These are phyloP conservation scores for Misgurnus anguillicaudatus DNA, from an alignment of 2,113 vertebrate genomes.

Conservation along the genomic window DNA sequence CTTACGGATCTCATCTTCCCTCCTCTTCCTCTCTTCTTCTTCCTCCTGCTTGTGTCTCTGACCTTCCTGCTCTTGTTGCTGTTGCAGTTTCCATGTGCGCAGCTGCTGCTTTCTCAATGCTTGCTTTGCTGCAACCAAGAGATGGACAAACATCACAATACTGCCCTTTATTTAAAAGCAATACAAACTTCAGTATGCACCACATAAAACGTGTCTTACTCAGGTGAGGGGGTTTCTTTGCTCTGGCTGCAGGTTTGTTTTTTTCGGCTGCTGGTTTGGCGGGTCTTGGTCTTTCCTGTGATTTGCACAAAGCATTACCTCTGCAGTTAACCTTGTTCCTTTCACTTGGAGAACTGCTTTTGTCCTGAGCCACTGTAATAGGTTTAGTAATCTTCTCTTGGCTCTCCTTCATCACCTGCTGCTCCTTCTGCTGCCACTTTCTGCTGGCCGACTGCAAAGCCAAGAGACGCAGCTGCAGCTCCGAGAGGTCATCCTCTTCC, in stretches of 20 bases:
- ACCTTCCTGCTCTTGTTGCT: constrained; percentile 85
- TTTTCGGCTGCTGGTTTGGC: constrained; percentile 36
- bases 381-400: constrained; percentile 80
- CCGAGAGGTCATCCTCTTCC: constrained; percentile 95
- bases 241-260: constrained; percentile 21
- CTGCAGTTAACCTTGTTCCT: not conserved
- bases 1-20: constrained; percentile 94
- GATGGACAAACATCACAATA: not conserved
- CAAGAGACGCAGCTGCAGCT: constrained; percentile 92
- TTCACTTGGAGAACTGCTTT: constrained; percentile 57
- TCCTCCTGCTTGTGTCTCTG: constrained; percentile 83
- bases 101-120: constrained; percentile 86
- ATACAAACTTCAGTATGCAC: not conserved
- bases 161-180: no score
- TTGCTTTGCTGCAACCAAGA: constrained; percentile 78
- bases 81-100: constrained; percentile 88
- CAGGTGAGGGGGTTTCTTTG: not conserved
- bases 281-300: not conserved
- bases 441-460: constrained; percentile 97
- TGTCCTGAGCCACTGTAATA: constrained; percentile 46
- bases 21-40: constrained; percentile 88
- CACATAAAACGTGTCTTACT: not conserved
- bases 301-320: not conserved
- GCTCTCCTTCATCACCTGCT: constrained; percentile 94
- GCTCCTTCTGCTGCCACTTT: constrained; percentile 98